Conservation (phyloP, 2,797 vertebrate species). For the Melopsittacus undulatus region DNA sequence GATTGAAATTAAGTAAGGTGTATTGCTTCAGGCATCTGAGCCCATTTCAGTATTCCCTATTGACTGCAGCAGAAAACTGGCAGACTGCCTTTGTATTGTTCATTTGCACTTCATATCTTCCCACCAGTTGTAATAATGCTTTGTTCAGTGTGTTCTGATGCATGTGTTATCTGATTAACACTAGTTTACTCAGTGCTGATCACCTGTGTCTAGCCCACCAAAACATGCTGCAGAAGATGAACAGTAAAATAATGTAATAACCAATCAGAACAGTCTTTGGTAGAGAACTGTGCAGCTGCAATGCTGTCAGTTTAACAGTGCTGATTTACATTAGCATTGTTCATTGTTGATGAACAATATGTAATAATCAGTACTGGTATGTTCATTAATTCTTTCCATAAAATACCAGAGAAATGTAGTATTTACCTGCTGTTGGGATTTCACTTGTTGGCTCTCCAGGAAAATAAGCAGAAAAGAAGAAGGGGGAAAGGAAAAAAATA, state of each 20-base stretch:
- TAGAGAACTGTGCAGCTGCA: not conserved
- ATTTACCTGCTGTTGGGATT: slow-evolving; percentile 66
- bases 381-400: not conserved
- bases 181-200: not conserved
- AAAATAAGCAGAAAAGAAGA: not conserved
- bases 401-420: not conserved
- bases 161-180: not conserved
- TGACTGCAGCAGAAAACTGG: slow-evolving; percentile 2
- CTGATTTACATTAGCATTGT: not conserved
- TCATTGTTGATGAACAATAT: not conserved
- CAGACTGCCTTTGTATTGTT: not conserved
- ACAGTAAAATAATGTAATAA: not conserved
- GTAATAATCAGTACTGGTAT: not conserved
- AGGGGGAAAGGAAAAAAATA: not conserved
- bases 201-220: not conserved
- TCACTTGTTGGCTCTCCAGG: slow-evolving; percentile 55
- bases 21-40: not conserved
- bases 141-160: not conserved
- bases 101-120: not conserved
- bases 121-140: not conserved
- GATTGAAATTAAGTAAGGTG: slow-evolving; percentile 14
- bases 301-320: not conserved
- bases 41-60: not conserved
- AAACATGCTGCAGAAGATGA: not conserved
- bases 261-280: not conserved